These are phyloP conservation scores for Ryuthela nishihirai DNA, from an alignment of 2,888 invertebrate genomes.

Conservation along the genomic window DNA sequence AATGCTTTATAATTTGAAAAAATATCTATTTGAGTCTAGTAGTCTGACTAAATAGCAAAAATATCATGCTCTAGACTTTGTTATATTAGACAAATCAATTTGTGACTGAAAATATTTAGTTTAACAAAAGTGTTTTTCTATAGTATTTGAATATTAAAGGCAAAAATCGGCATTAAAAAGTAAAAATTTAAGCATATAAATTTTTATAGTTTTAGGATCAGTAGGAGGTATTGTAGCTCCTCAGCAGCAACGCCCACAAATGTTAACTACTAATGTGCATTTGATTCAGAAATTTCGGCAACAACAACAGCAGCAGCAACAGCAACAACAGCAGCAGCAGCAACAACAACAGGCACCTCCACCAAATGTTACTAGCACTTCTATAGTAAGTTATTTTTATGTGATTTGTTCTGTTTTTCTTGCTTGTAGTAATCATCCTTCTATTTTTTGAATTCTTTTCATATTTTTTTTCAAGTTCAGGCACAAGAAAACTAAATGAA, in stretches of 20 bases:
- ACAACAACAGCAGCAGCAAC: conserved; percentile 16
- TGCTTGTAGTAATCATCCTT: neutral
- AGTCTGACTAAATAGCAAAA: too few relatives aligned
- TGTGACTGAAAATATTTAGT: too few relatives aligned
- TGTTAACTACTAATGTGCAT: conserved; percentile 22
- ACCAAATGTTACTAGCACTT: conserved; percentile 31
- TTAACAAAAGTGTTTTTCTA: neutral
- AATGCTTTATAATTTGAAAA: too few relatives aligned
- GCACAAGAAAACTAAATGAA: too few relatives aligned
- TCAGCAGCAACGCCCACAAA: conserved; percentile 14
- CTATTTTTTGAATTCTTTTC: neutral
- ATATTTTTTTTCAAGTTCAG: too few relatives aligned
- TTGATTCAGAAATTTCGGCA: conserved; percentile 26
- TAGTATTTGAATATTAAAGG: neutral
- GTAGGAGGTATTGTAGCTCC: conserved; percentile 11
- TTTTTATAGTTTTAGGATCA: conserved; percentile 17
- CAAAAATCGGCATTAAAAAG: too few relatives aligned
- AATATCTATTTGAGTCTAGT: too few relatives aligned
- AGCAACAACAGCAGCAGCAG: too few relatives aligned
- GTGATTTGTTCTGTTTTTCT: neutral
- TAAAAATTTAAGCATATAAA: too few relatives aligned
- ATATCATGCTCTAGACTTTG: too few relatives aligned
- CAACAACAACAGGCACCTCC: conserved; percentile 23
- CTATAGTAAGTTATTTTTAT: conserved; percentile 19
- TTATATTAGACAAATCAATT: too few relatives aligned